Base-by-base conservation (phyloP, 2,797 vertebrate species). In the Clarias laeviceps region DNA sequence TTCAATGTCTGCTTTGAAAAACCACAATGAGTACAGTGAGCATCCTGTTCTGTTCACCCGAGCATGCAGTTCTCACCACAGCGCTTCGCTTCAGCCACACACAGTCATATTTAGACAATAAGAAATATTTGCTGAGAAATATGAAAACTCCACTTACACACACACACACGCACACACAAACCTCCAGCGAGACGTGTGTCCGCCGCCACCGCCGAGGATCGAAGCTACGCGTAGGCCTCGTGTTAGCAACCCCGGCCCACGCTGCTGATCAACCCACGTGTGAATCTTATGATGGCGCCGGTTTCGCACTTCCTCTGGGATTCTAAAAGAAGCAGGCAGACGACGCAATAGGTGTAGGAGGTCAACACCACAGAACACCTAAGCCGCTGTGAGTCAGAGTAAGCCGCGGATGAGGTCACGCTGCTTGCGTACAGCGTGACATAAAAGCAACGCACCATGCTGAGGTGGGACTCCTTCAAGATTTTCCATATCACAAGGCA, bases 1-100 rank as follows among this genome's bases (percentile, higher is more conserved):
- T 94, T 94, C 94, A 94, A 92, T 94, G 93, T 74, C 89, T 90
- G 84, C 29, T n/a, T 62, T 91, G 90, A 84, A 92, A 89, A 88
- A 91, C 91, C 90, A 80, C 74, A 83, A 54, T 37, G 82, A 86
- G 72, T 85, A 87, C 90, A 87, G 86, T 88, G 87, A 82, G 81
- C 77, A 86, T 86, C 82, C 82, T 84, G 70, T 80, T 85, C 54
- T 50, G 12, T 64, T 86, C 80, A 82, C 82, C 73, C 85, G 85
- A 76, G 85, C 50, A 56, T 65, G 64, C 40, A 37, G 78, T 6
- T 50, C 89, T 88, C 54, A 89, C 88, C 84, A 80, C 85, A 82
- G 62, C 5, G 14, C 34, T 27, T 77, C 82, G 89, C 57, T 89
- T 88, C 73, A 32, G 66, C 56, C 61, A 45, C 61, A 9, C 81